A percentile compares a stretch with the other conserved stretches of the same genome.
Conservation (phyloP, 2,888 invertebrate species). For the Acanthococcus lagerstroemiae region DNA sequence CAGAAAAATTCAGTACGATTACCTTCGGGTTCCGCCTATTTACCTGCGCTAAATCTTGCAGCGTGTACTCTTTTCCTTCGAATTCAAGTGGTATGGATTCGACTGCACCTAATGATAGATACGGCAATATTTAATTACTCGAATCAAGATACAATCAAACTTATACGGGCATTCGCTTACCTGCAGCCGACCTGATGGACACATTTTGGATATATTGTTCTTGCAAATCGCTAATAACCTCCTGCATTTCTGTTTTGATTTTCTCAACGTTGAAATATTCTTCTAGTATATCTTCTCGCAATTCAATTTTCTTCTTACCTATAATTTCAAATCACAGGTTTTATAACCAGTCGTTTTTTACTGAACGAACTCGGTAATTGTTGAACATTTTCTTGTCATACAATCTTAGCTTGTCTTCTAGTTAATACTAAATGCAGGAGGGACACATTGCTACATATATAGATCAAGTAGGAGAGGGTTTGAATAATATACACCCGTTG, state of each 20-base stretch:
- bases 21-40: constrained; percentile 77
- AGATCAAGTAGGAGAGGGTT: no score
- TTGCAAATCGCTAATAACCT: constrained; percentile 59
- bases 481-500: no score
- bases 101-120: constrained; percentile 53
- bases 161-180: constrained; percentile 42
- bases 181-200: constrained; percentile 66
- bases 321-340: not conserved
- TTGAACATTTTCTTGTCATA: not conserved
- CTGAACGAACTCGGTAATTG: not conserved
- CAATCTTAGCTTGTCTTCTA: not conserved
- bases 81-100: constrained; percentile 64
- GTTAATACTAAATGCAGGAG: no score
- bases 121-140: not conserved
- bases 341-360: not conserved
- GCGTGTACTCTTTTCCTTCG: constrained; percentile 67
- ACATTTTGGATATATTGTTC: constrained; percentile 69
- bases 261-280: constrained; percentile 60
- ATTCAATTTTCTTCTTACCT: constrained; percentile 47
- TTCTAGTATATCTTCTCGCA: constrained; percentile 60
- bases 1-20: constrained; percentile 69
- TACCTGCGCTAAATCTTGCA: constrained; percentile 83
- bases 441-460: no score
- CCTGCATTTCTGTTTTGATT: constrained; percentile 56
- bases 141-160: constrained; percentile 16